A percentile compares a stretch with the other conserved stretches of the same genome.
phyloP scores from a whole-genome alignment of 2,888 invertebrate genomes.

The Lasioglossum figueresi region DNA sequence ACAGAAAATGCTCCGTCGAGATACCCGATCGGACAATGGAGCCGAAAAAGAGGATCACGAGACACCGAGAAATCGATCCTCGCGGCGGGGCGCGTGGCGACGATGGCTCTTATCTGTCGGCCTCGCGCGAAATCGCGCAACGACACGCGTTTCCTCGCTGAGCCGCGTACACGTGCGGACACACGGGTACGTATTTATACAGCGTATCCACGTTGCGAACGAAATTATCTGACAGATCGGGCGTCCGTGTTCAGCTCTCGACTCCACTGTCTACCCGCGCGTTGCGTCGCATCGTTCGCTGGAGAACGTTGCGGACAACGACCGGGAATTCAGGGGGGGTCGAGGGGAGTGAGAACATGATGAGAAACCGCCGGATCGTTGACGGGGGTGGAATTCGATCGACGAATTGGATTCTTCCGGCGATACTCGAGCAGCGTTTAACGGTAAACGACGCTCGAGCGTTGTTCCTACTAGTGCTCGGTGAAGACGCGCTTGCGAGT shows the following conservation, averaged over 20 bases:
- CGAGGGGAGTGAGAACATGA: background rate
- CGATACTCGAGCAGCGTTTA: background rate
- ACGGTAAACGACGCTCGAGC: slow-evolving; percentile 1
- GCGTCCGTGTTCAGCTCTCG: slow-evolving; percentile 45
- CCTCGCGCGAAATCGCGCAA: background rate
- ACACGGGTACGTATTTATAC: background rate
- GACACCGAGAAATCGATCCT: slow-evolving; percentile 42
- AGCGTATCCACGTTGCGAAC: slow-evolving; percentile 39
- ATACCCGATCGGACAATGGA: slow-evolving; percentile 52
- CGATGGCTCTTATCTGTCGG: slow-evolving; percentile 25
- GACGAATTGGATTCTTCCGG: slow-evolving; percentile 3
- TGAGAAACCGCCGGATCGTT: background rate
- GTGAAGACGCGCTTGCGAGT: background rate
- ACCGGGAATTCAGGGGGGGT: background rate
- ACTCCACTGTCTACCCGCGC: slow-evolving; percentile 1
- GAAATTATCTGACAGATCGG: slow-evolving; percentile 60
- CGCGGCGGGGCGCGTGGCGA: slow-evolving; percentile 16
- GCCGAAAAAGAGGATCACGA: slow-evolving; percentile 42
- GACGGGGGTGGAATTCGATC: slow-evolving; percentile 19
- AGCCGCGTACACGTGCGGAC: background rate
- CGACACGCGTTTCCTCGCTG: slow-evolving; percentile 1
- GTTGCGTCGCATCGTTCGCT: background rate
- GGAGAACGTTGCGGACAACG: background rate
- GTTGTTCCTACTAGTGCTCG: background rate
- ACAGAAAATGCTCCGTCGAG: slow-evolving; percentile 52